Conservation (phyloP, 2,888 invertebrate species). For the Gastracanthus pulcherrimus region DNA sequence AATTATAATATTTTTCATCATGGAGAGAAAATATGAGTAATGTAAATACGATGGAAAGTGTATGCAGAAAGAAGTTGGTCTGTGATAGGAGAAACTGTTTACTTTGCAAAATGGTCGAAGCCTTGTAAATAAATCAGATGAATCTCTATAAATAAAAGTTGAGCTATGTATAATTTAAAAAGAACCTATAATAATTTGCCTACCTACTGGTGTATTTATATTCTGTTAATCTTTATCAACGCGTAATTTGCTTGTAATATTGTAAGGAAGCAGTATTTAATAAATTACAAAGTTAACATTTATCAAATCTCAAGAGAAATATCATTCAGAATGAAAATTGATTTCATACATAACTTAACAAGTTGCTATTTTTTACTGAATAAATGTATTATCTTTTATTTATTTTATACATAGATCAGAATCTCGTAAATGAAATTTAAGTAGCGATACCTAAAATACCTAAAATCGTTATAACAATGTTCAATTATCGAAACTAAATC, state of each 20-base stretch:
- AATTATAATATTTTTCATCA: background rate
- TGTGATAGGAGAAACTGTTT: conserved; percentile 25
- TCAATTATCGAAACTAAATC: background rate
- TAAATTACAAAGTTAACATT: no score
- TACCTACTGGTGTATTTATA: background rate
- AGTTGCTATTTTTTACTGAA: no score
- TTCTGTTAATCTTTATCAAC: background rate
- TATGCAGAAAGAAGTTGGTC: conserved; percentile 4
- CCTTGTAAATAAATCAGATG: conserved; percentile 17
- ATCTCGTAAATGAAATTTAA: no score
- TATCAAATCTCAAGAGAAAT: no score
- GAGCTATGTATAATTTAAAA: background rate
- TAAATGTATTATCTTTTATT: no score
- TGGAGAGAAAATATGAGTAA: background rate
- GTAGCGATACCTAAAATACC: no score
- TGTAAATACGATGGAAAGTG: background rate
- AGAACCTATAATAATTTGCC: background rate
- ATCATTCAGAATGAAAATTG: no score
- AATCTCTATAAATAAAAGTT: background rate
- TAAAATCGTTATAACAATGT: background rate
- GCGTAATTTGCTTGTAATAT: background rate
- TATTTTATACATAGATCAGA: no score
- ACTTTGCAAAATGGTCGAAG: background rate
- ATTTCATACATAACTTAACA: no score
- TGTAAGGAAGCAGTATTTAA: no score